Base-by-base conservation (phyloP, 1,140 invertebrate genomes). In the Drosophila pseudoobscura region DNA sequence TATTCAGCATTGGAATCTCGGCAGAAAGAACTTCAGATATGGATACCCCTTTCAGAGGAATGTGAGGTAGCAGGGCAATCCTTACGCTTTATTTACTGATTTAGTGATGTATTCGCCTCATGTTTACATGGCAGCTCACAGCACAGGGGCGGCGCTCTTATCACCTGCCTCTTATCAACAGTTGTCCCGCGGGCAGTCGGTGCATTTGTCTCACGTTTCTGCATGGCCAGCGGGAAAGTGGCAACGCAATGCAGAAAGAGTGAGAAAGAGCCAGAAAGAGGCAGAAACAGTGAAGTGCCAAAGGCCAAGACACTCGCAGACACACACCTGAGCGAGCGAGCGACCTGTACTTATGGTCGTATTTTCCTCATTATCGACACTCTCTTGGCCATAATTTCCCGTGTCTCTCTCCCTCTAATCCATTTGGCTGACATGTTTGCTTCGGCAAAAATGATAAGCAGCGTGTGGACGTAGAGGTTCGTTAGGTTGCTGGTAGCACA, bases 351-450 rank as follows among this genome's bases (percentile, higher is more conserved):
- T 8, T 45, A 55, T 52, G 15, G 45, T 6, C 13, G 8, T 24
- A 13, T 47, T 24, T 71, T 46, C 9, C 43, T 41, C 68, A 59
- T 41, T 70, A 71, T 59, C 68, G 55, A 9, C 13, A 22, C 50
- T 45, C 43, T 31, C 24, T 61, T 71, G 54, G 46, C 66, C n/a
- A 15, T 26, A 24, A 6, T 51, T 20, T 51, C 17, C 11, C 52
- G 31, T n/a, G 31, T 26, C 24, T 26, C 24, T 41, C 20, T 35
- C 20, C n/a, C 66, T 35, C 60, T 59, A 77, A 77, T 62, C 52
- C 66, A 61, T 55, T 82, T 74, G 50, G 56, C 54, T 62, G 77
- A 70, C 65, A 63, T 61, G 49, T 39, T 53, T 49, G 50, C 44
- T 47, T 26, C 35, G 41, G 43, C 26, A 49, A 9, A 39, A 43